Conservation (phyloP, 2,113 vertebrate genomes). For the Tauraco erythrolophus region DNA sequence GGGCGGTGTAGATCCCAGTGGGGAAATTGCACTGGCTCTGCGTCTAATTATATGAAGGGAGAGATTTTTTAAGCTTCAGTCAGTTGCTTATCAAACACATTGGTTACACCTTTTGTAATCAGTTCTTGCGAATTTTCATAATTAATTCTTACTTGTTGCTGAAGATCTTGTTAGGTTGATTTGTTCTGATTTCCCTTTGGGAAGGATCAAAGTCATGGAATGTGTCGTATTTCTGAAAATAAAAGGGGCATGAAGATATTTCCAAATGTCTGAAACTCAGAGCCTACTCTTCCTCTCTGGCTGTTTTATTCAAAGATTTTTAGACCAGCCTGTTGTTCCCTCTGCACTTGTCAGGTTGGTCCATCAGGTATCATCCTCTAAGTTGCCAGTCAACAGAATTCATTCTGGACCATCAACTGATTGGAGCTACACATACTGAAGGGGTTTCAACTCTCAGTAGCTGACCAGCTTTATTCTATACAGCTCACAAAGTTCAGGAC, state of each 20-base stretch:
- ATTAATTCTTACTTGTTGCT: neutral
- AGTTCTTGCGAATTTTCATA: neutral
- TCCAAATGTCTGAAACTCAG: neutral
- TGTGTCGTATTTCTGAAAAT: neutral
- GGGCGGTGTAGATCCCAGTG: neutral
- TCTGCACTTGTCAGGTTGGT: neutral
- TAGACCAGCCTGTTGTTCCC: neutral
- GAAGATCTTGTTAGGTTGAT: neutral
- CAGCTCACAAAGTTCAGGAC: neutral
- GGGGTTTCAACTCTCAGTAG: neutral
- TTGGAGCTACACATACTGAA: neutral
- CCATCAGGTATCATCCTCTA: neutral
- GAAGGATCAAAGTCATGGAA: neutral
- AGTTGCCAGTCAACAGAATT: neutral
- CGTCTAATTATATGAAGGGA: neutral
- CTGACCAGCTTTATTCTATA: neutral
- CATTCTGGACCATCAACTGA: neutral
- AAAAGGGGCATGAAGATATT: neutral
- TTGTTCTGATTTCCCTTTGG: neutral
- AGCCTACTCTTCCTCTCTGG: neutral
- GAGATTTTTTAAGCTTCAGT: neutral
- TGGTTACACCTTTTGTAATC: neutral
- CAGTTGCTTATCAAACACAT: neutral
- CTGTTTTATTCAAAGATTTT: neutral
- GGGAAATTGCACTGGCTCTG: neutral